These are phyloP conservation scores for Tangara arthus DNA, from an alignment of 2,797 vertebrate genomes.

Conservation along the genomic window DNA sequence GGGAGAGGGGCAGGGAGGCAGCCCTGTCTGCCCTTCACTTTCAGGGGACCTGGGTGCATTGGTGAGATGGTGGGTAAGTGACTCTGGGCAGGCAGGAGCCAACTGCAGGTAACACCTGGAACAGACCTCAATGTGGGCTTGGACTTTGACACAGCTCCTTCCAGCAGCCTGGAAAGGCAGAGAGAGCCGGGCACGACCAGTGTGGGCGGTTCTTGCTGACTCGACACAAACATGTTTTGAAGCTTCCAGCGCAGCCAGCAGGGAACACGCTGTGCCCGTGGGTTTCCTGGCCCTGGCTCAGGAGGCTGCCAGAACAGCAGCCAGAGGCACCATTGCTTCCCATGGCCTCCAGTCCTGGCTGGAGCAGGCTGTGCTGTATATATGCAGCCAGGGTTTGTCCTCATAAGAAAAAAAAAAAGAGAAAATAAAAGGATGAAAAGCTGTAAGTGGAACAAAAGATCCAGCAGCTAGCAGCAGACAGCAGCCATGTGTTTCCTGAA, in stretches of 20 bases:
- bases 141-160: constrained; percentile 8
- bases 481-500: background rate
- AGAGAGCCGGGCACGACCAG: background rate
- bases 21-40: background rate
- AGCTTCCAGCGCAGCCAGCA: background rate
- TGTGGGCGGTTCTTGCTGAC: background rate
- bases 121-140: background rate
- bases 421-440: background rate
- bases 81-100: background rate
- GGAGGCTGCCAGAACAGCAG: background rate
- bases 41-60: background rate
- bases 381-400: background rate
- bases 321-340: background rate
- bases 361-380: background rate
- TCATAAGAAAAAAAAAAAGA: background rate
- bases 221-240: constrained; percentile 66
- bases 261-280: constrained; percentile 57
- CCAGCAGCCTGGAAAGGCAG: background rate
- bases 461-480: background rate
- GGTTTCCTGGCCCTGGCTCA: background rate
- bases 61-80: background rate
- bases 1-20: background rate
- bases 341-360: rapidly evolving
- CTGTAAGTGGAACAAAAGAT: background rate
- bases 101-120: background rate